These are phyloP conservation scores for Polydesmus complanatus DNA, from an alignment of 2,888 invertebrate genomes.

Conservation along the genomic window DNA sequence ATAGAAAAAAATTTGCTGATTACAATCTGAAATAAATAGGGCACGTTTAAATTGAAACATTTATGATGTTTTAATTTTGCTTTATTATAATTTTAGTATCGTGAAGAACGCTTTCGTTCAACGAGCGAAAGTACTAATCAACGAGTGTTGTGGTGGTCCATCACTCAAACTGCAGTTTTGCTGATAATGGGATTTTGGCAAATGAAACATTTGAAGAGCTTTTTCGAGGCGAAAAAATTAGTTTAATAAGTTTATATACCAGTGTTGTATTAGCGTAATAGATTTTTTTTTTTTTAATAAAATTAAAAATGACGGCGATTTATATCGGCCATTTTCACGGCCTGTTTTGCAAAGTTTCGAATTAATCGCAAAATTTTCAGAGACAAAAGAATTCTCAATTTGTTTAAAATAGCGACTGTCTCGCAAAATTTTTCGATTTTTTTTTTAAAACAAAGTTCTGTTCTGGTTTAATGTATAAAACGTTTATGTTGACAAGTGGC, in stretches of 20 bases:
- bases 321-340: neutral
- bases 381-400: neutral
- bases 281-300: neutral
- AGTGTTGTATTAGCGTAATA: neutral
- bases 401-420: too few relatives aligned
- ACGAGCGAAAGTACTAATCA: constrained; percentile 97
- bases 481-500: too few relatives aligned
- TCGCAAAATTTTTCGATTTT: too few relatives aligned
- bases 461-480: too few relatives aligned
- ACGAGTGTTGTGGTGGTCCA: constrained; percentile 91
- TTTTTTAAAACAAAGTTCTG: too few relatives aligned
- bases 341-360: neutral
- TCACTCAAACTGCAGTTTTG: constrained; percentile 78
- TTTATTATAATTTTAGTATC: constrained; percentile 49
- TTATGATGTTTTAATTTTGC: constrained; percentile 11
- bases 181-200: constrained; percentile 95
- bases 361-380: neutral
- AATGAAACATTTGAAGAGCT: constrained; percentile 96
- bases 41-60: too few relatives aligned
- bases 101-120: constrained; percentile 92
- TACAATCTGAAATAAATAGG: too few relatives aligned
- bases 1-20: too few relatives aligned
- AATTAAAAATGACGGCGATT: neutral
- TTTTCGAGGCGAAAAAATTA: constrained; percentile 98
- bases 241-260: constrained; percentile 43